Evolutionary conservation across 2,888 invertebrate genomes (phyloP), one percentile per base, ranked within the genome.

Genomic region (Nysson spinosus): DNA sequence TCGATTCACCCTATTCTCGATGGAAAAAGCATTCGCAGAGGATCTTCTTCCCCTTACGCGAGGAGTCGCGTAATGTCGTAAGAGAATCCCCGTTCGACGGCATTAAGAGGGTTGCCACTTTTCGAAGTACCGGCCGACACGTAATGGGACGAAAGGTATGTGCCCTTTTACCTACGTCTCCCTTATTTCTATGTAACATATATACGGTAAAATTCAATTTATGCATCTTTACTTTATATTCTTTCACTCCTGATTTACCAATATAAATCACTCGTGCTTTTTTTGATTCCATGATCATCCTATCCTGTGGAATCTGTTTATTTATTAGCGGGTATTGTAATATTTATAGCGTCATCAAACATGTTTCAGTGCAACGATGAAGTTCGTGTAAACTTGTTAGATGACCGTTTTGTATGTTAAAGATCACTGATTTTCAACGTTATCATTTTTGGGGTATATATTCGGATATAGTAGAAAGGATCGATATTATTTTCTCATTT

Each of bases 1-100:
- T 75, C 61, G 74, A 75, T 75, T 75, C 74, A 69, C 76, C 74
- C 74, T 58, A 65, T 51, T 61, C 44, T 32, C 30, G 39, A 51
- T 55, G 58, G 63, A 63, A 64, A 56, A 72, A 68, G 60, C 64
- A 37, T n/a, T n/a, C n/a, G 14, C 54, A 42, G 16, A 26, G 57
- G 50, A 35, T 35, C 43, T 24, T 35, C 11, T 42, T 50, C 22
- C 42, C 43, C 64, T 55, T 61, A 28, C n/a, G 7, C 11, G 26
- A 37, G 34, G 61, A 43, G 40, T 47, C 42, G 46, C 47, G 64
- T 72, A 72, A 72, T 69, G 37, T 72, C 58, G 61, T 72, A 72
- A 71, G 58, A 62, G 64, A 69, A 60, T 68, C 54, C 50, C 42
- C 49, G 54, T 39, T 32, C 52, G 46, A n/a, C 55, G 49, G 52